Conservation (phyloP, 2,797 vertebrate genomes). For the Manis pentadactyla region DNA sequence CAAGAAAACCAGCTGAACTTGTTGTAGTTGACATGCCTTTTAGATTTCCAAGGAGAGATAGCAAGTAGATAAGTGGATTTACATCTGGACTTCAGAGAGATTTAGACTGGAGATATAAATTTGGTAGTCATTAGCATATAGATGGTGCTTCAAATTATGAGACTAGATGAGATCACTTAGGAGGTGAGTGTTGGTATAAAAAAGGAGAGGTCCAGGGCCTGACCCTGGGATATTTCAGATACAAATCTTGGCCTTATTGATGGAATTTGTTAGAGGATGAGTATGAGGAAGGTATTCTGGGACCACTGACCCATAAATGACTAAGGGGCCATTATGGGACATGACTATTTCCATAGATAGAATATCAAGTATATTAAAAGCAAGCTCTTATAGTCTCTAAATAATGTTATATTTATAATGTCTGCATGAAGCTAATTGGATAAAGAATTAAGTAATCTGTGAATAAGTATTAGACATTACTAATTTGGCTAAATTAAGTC, state of each 20-base stretch:
- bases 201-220: not conserved
- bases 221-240: not conserved
- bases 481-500: not conserved
- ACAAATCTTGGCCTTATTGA: not conserved
- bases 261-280: not conserved
- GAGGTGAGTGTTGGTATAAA: not conserved
- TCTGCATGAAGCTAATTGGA: not conserved
- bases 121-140: not conserved
- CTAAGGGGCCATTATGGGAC: not conserved
- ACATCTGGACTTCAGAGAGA: not conserved
- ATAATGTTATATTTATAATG: not conserved
- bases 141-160: not conserved
- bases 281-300: not conserved
- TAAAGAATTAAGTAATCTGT: not conserved
- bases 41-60: not conserved
- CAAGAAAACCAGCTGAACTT: not conserved
- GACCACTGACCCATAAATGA: not conserved
- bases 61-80: not conserved
- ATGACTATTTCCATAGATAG: not conserved
- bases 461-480: not conserved
- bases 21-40: not conserved
- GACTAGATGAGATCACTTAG: not conserved
- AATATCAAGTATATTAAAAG: not conserved
- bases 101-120: not conserved
- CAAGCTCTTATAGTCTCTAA: not conserved